Base-by-base conservation (phyloP, 2,888 invertebrate species). In the Melanargia galathea region DNA sequence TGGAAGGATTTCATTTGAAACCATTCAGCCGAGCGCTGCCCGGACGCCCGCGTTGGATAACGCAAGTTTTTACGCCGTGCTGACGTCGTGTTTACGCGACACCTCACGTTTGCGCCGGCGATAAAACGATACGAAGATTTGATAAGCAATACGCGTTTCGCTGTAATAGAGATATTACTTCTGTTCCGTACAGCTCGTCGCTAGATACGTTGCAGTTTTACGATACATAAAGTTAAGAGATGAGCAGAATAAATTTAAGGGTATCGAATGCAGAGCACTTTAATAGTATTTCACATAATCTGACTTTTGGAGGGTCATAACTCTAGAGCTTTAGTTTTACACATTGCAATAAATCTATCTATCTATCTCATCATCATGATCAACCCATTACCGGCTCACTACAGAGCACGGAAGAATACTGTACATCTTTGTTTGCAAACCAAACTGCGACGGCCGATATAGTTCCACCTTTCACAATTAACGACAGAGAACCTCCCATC, bases 1-100 rank as follows among this genome's bases (percentile, higher is more conserved):
- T 87, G 78, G 80, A 71, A 80, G 82, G 83, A 87, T 87, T 88
- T 86, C 76, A 80, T 82, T 84, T 83, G 81, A 78, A 80, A 82
- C 83, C 83, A 78, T 82, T 83, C 81, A 79, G 74, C 78, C 79
- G 78, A 76, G 81, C 71, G 79, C 80, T 76, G 77, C 78, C 82
- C 51, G 51, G 30, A 52, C 26, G 71, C 75, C 75, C 71, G 60
- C 66, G 62, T 67, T 60, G 69, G 59, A 63, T 65, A 66, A 62
- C 60, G 46, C 64, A 57, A 68, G 66, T 70, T 71, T 70, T 70
- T 62, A 64, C 60, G 57, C 64, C 43, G 40, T 38, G 56, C 52
- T 48, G 62, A 55, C 62, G 51, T 48, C 35, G 57, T 51, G 54
- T 61, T 48, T 63, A 66, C 45, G 20, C 48, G 26, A 30, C 60